Conservation (phyloP, 1,140 invertebrate genomes). For the Arion vulgaris region DNA sequence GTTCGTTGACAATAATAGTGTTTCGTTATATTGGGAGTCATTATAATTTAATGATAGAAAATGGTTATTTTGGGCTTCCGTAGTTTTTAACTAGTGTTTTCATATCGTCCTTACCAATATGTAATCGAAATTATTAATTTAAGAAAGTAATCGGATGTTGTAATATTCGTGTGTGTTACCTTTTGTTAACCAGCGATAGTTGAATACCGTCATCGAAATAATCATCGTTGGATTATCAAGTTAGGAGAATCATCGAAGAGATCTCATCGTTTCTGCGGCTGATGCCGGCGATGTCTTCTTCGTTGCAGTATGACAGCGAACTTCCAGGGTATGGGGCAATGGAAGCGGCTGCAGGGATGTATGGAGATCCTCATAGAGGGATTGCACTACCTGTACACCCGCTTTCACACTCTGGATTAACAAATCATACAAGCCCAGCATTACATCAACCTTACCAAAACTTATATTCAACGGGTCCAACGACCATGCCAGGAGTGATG, state of each 20-base stretch:
- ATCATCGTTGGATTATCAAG: background rate
- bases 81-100: too few species aligned
- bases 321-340: conserved; percentile 63
- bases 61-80: too few species aligned
- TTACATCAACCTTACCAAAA: conserved; percentile 66
- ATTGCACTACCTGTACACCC: conserved; percentile 51
- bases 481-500: conserved; percentile 65
- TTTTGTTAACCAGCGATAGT: background rate
- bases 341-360: conserved; percentile 58
- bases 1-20: too few species aligned
- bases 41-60: too few species aligned
- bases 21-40: too few species aligned
- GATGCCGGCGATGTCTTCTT: conserved; percentile 29
- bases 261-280: background rate
- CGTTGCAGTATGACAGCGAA: conserved; percentile 68
- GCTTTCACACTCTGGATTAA: conserved; percentile 51
- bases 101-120: background rate
- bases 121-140: background rate
- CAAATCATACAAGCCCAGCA: conserved; percentile 53
- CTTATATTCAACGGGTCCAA: conserved; percentile 51
- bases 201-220: background rate
- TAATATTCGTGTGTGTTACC: background rate
- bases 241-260: background rate
- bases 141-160: background rate
- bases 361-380: conserved; percentile 59